Evolutionary conservation across 1,140 invertebrate species (phyloP), one percentile per base, ranked within the genome.

Genomic region (Hylaeus volcanicus): DNA sequence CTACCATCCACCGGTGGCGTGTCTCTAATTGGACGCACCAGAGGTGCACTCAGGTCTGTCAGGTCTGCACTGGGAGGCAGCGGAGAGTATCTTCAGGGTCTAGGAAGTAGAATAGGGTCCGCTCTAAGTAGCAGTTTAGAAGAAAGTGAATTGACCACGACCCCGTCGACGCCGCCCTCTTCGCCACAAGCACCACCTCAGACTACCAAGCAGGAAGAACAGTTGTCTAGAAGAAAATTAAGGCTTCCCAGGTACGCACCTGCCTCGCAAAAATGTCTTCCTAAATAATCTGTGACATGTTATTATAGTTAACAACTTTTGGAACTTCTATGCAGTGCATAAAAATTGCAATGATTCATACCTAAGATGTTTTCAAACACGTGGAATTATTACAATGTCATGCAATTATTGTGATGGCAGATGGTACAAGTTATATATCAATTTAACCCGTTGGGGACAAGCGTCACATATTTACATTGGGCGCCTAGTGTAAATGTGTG

Each of bases 101-200:
- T 93, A 45, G 89, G 93, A 48, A 93, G 87, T 53, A 90, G 90
- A 83, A 91, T 93, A 85, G 92, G 92, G 65, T 91, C 92, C 39
- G 93, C 91, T 68, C 80, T 93, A 14, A 93, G 91, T 64, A 93
- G 87, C 74, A 93, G 92, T 81, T 88, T 93, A 69, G 92, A 93
- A 78, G 93, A 93, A 73, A 93, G 89, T 58, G 92, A 93, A 43
- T 65, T 91, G 43, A 86, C 86, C 65, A 89, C 92, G 48, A 92
- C 89, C 15, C 83, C 89, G 55, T 91, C 92, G 37, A 90, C 90
- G 11, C 88, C 89, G 14, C 76, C 88, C 3, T 89, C 88, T 0
- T 89, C 90, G 15, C 88, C 89, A 1, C 85, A 75, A 63, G 75
- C 77, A 74, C 66, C 70, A 72, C 60, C 80, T 53, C 85, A 74